A percentile compares a stretch with the other conserved stretches of the same genome.
Conservation (phyloP, 2,113 vertebrate species). For the Xyrauchen texanus region DNA sequence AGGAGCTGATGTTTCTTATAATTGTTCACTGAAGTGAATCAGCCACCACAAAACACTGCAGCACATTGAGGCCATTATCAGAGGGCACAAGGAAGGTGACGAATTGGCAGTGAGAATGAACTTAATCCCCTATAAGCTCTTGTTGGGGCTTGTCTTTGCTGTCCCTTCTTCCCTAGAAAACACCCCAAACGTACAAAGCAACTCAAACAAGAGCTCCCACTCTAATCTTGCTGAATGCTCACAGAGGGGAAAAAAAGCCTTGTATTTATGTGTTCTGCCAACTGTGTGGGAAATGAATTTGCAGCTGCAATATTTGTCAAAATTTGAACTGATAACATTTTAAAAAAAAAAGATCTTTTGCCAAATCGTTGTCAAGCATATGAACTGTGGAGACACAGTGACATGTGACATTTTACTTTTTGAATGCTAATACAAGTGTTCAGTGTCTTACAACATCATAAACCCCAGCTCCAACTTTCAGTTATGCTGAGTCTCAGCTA, state of each 20-base stretch:
- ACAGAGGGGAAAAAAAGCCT: background rate
- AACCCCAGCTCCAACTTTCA: background rate
- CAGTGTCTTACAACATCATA: background rate
- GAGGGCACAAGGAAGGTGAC: conserved; percentile 63
- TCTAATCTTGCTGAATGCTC: conserved; percentile 36
- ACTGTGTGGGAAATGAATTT: background rate
- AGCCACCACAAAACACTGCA: conserved; percentile 59
- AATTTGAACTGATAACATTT: background rate
- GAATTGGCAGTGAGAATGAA: conserved; percentile 72
- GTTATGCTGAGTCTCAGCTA: no score
- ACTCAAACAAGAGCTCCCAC: conserved; percentile 45
- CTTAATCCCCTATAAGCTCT: conserved; percentile 73
- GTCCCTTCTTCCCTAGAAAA: conserved; percentile 53
- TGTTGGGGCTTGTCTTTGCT: conserved; percentile 66
- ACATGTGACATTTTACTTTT: conserved; percentile 18
- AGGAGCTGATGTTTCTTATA: conserved; percentile 54
- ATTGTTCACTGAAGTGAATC: conserved; percentile 64
- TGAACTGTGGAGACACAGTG: background rate
- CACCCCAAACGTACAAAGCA: conserved; percentile 49
- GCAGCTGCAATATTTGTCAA: conserved; percentile 13
- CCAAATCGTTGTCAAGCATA: background rate
- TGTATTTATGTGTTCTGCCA: conserved; percentile 21
- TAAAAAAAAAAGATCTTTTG: background rate
- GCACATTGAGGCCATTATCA: conserved; percentile 58
- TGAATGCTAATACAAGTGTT: background rate